These are phyloP conservation scores for Pachyuromys duprasi DNA, from an alignment of 2,797 vertebrate genomes.

Conservation along the genomic window DNA sequence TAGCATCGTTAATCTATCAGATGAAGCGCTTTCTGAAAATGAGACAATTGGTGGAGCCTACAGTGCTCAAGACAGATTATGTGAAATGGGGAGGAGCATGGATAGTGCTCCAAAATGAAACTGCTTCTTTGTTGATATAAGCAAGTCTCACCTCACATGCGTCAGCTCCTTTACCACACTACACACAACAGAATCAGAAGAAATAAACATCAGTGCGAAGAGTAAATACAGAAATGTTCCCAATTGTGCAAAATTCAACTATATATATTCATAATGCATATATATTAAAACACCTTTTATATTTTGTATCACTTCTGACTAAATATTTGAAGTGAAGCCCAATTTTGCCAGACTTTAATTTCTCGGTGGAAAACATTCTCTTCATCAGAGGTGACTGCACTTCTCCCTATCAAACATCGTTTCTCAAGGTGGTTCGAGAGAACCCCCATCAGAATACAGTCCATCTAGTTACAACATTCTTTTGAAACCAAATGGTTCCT, in stretches of 20 bases:
- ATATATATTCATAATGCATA: background rate
- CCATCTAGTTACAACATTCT: slow-evolving; percentile 92
- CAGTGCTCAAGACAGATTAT: background rate
- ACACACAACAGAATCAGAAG: slow-evolving; percentile 50
- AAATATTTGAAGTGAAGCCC: slow-evolving; percentile 49
- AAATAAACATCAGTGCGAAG: slow-evolving; percentile 57
- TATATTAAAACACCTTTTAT: background rate
- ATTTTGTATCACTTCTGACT: slow-evolving; percentile 58
- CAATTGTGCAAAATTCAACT: background rate
- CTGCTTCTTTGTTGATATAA: slow-evolving; percentile 69
- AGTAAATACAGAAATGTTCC: slow-evolving; percentile 57
- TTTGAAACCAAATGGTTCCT: slow-evolving; percentile 96
- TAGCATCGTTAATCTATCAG: background rate
- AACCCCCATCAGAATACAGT: slow-evolving; percentile 91
- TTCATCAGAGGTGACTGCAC: slow-evolving; percentile 96
- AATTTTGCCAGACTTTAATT: slow-evolving; percentile 86
- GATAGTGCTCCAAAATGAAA: slow-evolving; percentile 50
- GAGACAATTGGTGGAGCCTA: background rate
- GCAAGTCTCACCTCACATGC: slow-evolving; percentile 38
- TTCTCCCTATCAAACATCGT: slow-evolving; percentile 94
- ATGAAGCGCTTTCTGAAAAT: slow-evolving; percentile 52
- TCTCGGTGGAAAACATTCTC: slow-evolving; percentile 98
- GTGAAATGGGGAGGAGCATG: background rate
- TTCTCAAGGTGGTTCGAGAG: slow-evolving; percentile 94
- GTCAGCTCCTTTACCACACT: slow-evolving; percentile 31